phyloP scores from a whole-genome alignment of 2,113 vertebrate genomes.

The Ammospiza caudacuta region DNA sequence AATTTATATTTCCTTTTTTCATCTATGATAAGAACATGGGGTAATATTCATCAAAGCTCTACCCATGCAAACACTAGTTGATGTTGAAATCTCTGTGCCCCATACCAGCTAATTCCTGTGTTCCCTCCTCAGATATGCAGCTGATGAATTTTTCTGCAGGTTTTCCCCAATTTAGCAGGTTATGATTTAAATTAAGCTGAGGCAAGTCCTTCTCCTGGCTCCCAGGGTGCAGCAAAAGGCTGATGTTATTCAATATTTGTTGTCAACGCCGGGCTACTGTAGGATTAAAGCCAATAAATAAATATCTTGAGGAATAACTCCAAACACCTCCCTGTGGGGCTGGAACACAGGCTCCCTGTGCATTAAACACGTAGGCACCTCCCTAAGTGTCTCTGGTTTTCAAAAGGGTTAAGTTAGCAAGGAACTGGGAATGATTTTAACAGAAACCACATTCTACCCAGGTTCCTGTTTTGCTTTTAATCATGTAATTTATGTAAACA shows the following conservation, averaged over 20 bases:
- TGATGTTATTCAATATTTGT: neutral
- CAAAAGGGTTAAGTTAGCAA: conserved; percentile 18
- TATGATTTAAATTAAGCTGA: neutral
- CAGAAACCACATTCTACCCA: conserved; percentile 28
- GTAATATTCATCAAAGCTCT: conserved; percentile 30
- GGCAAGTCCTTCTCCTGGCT: neutral
- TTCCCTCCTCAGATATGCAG: neutral
- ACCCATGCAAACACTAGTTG: neutral
- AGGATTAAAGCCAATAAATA: neutral
- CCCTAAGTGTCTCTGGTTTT: neutral
- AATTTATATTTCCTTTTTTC: conserved; percentile 58
- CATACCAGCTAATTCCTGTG: neutral
- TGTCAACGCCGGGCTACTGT: neutral
- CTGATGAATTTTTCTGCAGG: neutral
- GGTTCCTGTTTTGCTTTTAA: conserved; percentile 53
- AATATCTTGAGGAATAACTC: neutral
- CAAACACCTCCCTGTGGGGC: neutral
- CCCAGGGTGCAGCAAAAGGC: neutral
- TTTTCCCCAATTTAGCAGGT: neutral
- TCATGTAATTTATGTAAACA: conserved; percentile 46
- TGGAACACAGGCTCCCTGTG: neutral
- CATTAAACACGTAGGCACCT: neutral
- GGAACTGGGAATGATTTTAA: conserved; percentile 1
- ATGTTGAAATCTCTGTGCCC: neutral
- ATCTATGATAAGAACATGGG: neutral